These are phyloP conservation scores for Microctonus brassicae DNA, from an alignment of 2,888 invertebrate species.

Conservation along the genomic window DNA sequence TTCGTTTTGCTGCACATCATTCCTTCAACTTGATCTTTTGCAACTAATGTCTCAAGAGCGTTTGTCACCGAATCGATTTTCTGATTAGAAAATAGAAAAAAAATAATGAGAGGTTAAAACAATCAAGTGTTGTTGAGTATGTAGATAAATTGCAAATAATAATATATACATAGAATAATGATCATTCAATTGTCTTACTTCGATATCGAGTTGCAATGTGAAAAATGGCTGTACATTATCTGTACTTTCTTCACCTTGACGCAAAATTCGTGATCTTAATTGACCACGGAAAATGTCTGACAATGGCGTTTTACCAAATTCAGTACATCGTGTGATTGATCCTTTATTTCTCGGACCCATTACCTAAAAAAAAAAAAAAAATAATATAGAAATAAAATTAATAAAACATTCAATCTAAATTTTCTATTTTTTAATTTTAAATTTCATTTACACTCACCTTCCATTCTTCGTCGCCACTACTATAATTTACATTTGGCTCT, in stretches of 20 bases:
- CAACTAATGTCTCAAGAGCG: conserved; percentile 88
- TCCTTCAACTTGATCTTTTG: conserved; percentile 88
- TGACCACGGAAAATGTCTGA: conserved; percentile 95
- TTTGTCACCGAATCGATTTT: conserved; percentile 87
- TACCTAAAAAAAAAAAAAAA: conserved; percentile 69
- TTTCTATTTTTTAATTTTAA: conserved; percentile 3
- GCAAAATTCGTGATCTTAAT: conserved; percentile 84
- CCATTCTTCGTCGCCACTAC: conserved; percentile 77
- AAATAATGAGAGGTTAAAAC: conserved; percentile 1
- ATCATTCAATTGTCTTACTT: conserved; percentile 72
- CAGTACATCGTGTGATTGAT: conserved; percentile 87
- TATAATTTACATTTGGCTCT: conserved; percentile 67
- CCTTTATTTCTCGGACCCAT: conserved; percentile 92
- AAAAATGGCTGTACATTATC: conserved; percentile 97
- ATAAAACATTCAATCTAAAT: neutral
- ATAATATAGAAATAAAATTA: neutral
- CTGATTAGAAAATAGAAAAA: conserved; percentile 69
- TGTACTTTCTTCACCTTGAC: conserved; percentile 82
- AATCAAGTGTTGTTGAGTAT: conserved; percentile 13
- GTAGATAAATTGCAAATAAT: neutral
- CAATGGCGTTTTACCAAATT: conserved; percentile 86
- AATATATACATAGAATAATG: neutral
- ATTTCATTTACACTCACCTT: conserved; percentile 71
- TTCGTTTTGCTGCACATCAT: conserved; percentile 86
- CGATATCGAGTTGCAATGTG: conserved; percentile 93